A percentile compares a stretch with the other conserved stretches of the same genome.
These are phyloP conservation scores for Meda fulgida DNA, from an alignment of 2,797 vertebrate species.

Conservation along the genomic window DNA sequence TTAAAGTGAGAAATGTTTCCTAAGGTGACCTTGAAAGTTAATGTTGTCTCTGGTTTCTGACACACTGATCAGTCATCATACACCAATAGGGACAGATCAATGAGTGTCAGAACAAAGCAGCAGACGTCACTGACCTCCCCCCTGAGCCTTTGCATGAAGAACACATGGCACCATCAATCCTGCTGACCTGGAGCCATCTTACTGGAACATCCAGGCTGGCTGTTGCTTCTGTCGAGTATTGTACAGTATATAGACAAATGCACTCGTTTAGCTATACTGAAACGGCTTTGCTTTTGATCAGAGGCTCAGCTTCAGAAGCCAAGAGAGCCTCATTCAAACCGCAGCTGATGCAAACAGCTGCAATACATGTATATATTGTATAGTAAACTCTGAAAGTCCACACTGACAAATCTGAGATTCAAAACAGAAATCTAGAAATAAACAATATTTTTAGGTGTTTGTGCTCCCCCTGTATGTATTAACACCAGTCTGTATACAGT, in stretches of 20 bases:
- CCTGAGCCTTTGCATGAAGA: conserved; percentile 38
- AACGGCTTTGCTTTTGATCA: conserved; percentile 21
- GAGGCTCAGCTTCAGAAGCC: not conserved
- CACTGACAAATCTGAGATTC: not conserved
- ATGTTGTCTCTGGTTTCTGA: conserved; percentile 40
- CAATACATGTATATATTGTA: conserved; percentile 3
- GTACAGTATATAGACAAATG: not conserved
- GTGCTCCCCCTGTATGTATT: too few species aligned
- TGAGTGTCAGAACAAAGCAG: conserved; percentile 41
- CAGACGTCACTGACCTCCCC: conserved; percentile 19
- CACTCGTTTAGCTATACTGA: conserved; percentile 33
- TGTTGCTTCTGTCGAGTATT: not conserved
- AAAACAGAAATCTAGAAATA: not conserved
- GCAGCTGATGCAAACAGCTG: conserved; percentile 13
- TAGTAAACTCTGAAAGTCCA: not conserved
- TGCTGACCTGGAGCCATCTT: conserved; percentile 43
- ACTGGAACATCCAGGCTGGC: conserved; percentile 11
- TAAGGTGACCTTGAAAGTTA: conserved; percentile 72
- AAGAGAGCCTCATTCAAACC: not conserved
- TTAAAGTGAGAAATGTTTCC: conserved; percentile 13
- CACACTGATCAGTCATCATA: conserved; percentile 51
- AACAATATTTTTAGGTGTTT: not conserved
- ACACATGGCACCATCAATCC: conserved; percentile 48
- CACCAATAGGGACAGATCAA: conserved; percentile 51
- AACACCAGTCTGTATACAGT: too few species aligned